Conservation (phyloP, 1,140 invertebrate species). For the Triops longicaudatus region DNA sequence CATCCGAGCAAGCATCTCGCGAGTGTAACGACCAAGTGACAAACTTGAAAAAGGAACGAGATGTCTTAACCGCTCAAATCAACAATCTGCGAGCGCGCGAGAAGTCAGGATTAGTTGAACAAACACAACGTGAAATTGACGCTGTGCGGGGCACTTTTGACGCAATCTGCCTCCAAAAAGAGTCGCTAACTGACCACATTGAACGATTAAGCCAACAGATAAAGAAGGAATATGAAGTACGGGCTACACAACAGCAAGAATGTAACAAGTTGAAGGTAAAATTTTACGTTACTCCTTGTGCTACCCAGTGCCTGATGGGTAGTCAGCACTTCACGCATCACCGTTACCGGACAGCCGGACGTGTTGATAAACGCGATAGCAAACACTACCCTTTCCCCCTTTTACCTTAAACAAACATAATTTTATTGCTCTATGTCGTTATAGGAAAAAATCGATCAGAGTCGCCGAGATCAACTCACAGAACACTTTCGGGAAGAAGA, state of each 20-base stretch:
- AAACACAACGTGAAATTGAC: neutral
- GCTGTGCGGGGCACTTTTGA: neutral
- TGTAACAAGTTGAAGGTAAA: neutral
- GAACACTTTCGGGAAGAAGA: neutral
- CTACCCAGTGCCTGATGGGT: neutral
- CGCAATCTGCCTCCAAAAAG: neutral
- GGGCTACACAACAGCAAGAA: neutral
- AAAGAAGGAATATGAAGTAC: neutral
- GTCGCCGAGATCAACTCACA: neutral
- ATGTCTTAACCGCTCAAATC: neutral
- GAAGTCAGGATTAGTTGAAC: neutral
- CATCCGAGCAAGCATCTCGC: neutral
- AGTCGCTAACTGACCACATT: neutral
- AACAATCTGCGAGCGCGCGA: neutral
- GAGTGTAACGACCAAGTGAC: neutral
- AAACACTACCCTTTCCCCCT: neutral
- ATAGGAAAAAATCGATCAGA: neutral
- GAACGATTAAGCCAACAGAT: neutral
- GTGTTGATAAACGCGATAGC: constrained; percentile 3
- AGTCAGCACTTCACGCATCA: neutral
- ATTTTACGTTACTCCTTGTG: neutral
- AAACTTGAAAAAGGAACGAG: neutral
- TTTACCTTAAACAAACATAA: neutral
- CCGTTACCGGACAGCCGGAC: neutral
- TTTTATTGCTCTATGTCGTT: neutral